phyloP scores from a whole-genome alignment of 2,113 vertebrate genomes.

The Chauna torquata region DNA sequence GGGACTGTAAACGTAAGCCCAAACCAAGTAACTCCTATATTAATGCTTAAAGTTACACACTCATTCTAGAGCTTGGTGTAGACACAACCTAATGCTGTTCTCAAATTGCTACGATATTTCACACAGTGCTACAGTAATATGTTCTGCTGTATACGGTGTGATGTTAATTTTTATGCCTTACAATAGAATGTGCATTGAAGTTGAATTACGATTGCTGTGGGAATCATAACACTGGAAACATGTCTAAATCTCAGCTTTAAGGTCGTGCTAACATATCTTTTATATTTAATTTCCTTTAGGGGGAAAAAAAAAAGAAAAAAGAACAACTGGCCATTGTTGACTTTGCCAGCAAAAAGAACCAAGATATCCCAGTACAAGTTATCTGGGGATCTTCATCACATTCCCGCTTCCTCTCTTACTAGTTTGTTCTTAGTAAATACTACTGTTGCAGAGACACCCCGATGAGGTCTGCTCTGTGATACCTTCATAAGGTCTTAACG shows the following conservation, averaged over 20 bases:
- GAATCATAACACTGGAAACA: slow-evolving; percentile 50
- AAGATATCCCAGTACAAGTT: background rate
- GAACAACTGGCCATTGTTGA: background rate
- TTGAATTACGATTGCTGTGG: slow-evolving; percentile 48
- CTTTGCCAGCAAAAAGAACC: background rate
- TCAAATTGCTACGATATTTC: slow-evolving; percentile 40
- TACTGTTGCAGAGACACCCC: background rate
- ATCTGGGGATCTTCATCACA: background rate
- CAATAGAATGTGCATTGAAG: slow-evolving; percentile 37
- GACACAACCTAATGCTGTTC: background rate
- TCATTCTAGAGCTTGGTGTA: background rate
- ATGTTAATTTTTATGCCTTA: slow-evolving; percentile 63
- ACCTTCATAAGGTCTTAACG: background rate
- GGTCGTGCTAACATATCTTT: background rate
- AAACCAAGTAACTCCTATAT: background rate
- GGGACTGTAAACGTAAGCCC: background rate
- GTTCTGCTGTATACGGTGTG: background rate
- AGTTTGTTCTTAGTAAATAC: background rate
- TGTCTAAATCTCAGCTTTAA: slow-evolving; percentile 40
- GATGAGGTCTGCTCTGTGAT: background rate
- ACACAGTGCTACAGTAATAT: background rate
- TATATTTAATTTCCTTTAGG: slow-evolving; percentile 48
- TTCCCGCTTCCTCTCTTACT: background rate
- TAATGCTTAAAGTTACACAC: background rate
- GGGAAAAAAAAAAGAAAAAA: background rate